Evolutionary conservation across 2,888 invertebrate species (phyloP).

Genomic region (Cyaniris semiargus): DNA sequence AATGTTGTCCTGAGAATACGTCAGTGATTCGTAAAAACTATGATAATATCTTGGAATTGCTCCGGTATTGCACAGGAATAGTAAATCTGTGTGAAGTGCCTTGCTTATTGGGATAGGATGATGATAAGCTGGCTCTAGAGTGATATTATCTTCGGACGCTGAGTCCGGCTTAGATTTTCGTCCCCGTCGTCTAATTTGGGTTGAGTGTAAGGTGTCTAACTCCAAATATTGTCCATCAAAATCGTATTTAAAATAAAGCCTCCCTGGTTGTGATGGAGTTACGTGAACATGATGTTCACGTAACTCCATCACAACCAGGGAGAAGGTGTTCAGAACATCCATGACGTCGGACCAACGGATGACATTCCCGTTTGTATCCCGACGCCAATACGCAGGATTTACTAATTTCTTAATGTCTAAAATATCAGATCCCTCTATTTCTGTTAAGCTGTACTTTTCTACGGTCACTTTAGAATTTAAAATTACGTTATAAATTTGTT

Average conservation of each 20-base stretch:
- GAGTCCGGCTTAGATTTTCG: constrained; percentile 36
- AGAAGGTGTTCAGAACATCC: no score
- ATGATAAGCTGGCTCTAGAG: constrained; percentile 35
- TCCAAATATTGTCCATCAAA: constrained; percentile 34
- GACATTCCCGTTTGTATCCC: constrained; percentile 22
- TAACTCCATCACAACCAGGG: no score
- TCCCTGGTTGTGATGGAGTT: constrained; percentile 13
- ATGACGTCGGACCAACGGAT: no score
- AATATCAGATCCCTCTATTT: constrained; percentile 32
- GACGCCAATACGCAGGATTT: constrained; percentile 33
- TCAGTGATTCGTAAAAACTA: constrained; percentile 23
- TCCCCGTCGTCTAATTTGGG: constrained; percentile 36
- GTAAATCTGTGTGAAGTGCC: constrained; percentile 35
- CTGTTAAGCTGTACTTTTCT: constrained; percentile 29
- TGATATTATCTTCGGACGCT: constrained; percentile 29
- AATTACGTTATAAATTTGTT: constrained; percentile 20
- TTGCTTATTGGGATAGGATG: constrained; percentile 36
- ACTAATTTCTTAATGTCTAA: constrained; percentile 34
- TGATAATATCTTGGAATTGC: constrained; percentile 33
- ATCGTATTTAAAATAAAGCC: constrained; percentile 34
- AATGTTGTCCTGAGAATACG: constrained; percentile 26
- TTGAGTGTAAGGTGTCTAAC: constrained; percentile 35
- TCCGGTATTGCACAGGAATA: constrained; percentile 35
- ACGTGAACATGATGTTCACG: no score
- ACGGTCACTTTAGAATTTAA: constrained; percentile 34